Evolutionary conservation across 2,888 invertebrate species (phyloP), one percentile per base, ranked within the genome.

Genomic region (Carcina quercana): DNA sequence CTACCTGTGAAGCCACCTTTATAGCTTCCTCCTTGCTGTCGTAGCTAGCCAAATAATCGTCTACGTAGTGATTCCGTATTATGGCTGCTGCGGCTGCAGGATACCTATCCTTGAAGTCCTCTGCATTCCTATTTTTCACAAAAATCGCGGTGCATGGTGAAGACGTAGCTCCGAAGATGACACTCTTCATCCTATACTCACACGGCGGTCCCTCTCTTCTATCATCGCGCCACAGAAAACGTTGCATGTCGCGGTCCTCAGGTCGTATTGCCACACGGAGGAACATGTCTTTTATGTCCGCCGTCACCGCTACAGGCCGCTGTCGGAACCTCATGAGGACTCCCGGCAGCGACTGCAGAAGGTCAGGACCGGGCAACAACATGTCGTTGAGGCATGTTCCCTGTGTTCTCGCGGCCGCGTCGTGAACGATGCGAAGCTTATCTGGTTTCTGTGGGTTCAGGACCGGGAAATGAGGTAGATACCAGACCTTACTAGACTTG

Each of bases 311-410:
- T 12, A 39, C 14, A 14, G 26, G 31, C 32, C 37, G 20, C 12
- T 40, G 36, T 1, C 46, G 39, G 20, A 47, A 44, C 10, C 41
- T 29, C 8, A 46, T 34, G 40, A 46, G 38, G 11, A 43, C 43
- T 6, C 44, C 43, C 20, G 43, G 30, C 4, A 45, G 28, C 1
- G 47, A 44, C 24, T 41, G 41, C 26, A 40, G 40, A 15, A 47
- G 36, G 24, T 47, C 47, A 5, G 44, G 40, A 5, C 42, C 47
- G 1, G 38, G 40, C 2, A 38, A 15, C 11, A 41, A 26, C 25
- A 30, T 39, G 28, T 37, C 37, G 22, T 42, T 42, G 1, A 43
- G 27, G 15, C 35, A 40, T 7, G 33, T 29, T 14, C 40, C 39
- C 5, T 40, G 29, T 3, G 42, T 40, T 28, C 41, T 43, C 7